Conservation (phyloP, 2,113 vertebrate genomes). For the Nannobrachium achirus region DNA sequence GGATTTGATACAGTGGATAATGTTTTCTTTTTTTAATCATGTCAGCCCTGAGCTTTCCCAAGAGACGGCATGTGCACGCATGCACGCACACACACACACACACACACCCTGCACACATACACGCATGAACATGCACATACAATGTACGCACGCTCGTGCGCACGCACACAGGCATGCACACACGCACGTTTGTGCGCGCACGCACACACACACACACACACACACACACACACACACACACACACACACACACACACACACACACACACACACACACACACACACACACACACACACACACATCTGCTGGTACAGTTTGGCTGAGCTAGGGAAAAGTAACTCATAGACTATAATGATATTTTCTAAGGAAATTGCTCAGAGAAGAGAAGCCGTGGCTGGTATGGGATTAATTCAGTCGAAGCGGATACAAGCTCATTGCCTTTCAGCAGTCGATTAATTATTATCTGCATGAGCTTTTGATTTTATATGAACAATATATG, state of each 20-base stretch:
- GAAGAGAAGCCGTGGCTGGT: slow-evolving; percentile 68
- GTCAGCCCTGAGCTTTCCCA: slow-evolving; percentile 10
- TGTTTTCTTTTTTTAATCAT: slow-evolving; percentile 32
- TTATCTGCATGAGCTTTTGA: slow-evolving; percentile 77
- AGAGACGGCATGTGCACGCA: no score
- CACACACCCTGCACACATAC: no score
- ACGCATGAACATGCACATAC: no score
- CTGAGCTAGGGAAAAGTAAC: slow-evolving; percentile 74
- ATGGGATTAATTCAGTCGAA: slow-evolving; percentile 79
- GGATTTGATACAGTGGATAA: slow-evolving; percentile 12
- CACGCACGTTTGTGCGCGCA: no score
- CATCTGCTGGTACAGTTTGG: slow-evolving; percentile 36
- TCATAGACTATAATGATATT: slow-evolving; percentile 79
- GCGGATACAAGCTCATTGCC: slow-evolving; percentile 77
- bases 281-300: no score
- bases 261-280: no score
- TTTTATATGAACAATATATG: slow-evolving; percentile 79
- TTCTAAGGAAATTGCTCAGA: slow-evolving; percentile 79
- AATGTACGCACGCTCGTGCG: no score
- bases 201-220: no score
- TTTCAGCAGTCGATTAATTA: slow-evolving; percentile 81
- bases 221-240: no score
- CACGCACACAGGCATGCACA: slow-evolving; percentile 14
- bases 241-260: no score
- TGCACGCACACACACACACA: no score